These are phyloP conservation scores for Lonchura striata DNA, from an alignment of 2,113 vertebrate species.

Conservation along the genomic window DNA sequence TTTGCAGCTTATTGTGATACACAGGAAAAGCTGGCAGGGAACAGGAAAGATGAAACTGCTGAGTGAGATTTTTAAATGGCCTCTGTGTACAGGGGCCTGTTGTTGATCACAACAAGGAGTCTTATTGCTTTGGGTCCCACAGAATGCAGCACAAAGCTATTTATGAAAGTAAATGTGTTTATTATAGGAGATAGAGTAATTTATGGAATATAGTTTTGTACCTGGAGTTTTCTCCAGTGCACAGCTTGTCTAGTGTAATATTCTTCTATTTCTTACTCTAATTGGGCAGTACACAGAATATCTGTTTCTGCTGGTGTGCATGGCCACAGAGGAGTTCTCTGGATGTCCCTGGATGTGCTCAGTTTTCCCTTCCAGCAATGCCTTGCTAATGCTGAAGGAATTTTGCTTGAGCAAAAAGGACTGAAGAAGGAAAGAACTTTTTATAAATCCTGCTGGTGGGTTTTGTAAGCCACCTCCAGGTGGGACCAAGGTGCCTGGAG, in stretches of 20 bases:
- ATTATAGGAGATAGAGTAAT: neutral
- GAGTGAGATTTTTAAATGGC: neutral
- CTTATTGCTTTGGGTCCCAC: neutral
- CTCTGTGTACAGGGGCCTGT: neutral
- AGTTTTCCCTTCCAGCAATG: neutral
- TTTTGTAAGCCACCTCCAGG: neutral
- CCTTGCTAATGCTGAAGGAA: neutral
- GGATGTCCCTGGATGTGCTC: rapidly evolving
- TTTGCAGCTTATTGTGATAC: neutral
- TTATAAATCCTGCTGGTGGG: neutral
- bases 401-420: neutral
- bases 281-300: neutral
- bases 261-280: neutral
- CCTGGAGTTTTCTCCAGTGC: neutral
- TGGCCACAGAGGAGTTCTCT: neutral
- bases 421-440: neutral
- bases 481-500: neutral
- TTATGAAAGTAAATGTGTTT: neutral
- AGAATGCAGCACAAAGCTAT: neutral
- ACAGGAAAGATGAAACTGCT: neutral
- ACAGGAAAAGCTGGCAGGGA: neutral
- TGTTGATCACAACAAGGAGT: neutral
- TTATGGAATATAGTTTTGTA: neutral
- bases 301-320: neutral
- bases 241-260: neutral